Evolutionary conservation across 2,888 invertebrate genomes (phyloP), one percentile per base, ranked within the genome.

Genomic region (Odiellus spinosus): DNA sequence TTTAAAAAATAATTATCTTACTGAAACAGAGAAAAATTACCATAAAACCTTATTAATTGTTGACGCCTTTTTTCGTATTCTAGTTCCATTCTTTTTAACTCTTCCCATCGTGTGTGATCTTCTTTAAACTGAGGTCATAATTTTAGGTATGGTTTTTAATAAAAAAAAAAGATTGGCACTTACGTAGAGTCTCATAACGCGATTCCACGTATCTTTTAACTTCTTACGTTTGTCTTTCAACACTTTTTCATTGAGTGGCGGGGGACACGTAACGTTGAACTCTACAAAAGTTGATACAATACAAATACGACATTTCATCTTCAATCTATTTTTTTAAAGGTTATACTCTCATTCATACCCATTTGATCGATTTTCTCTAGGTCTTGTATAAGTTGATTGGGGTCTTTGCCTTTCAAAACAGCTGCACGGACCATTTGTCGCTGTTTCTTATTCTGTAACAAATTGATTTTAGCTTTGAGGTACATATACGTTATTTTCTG

Each of bases 301-400:
- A 26, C 26, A 26, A 26, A 26, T 6, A 26, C 26, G 26, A 26
- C n/a, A n/a, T n/a, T n/a, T n/a, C 35, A 2, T 12, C 19, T 26
- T 33, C 17, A 35, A 42, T 17, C 18, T 21, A 20, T 40, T 36
- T 15, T n/a, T 36, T 42, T 20, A 40, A 48, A 51, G 21, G 26
- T 46, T 35, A 19, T 1, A 46, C n/a, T n/a, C n/a, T n/a, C n/a
- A n/a, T n/a, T n/a, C 44, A 14, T 70, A 90, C 91, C 93, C 88
- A 95, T 93, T 74, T 91, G 86, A 73, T 96, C 96, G 61, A 96
- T 88, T 69, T 90, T 86, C 64, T 95, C 91, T 74, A 98, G 77
- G 68, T 95, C 95, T 61, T 86, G 84, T 36, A 98, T 74, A 49
- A 96, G 79, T 64, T 93, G 90, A 45, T 81, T 76, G 0, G 96